Conservation (phyloP, 1,140 invertebrate species). For the Diprion similis region DNA sequence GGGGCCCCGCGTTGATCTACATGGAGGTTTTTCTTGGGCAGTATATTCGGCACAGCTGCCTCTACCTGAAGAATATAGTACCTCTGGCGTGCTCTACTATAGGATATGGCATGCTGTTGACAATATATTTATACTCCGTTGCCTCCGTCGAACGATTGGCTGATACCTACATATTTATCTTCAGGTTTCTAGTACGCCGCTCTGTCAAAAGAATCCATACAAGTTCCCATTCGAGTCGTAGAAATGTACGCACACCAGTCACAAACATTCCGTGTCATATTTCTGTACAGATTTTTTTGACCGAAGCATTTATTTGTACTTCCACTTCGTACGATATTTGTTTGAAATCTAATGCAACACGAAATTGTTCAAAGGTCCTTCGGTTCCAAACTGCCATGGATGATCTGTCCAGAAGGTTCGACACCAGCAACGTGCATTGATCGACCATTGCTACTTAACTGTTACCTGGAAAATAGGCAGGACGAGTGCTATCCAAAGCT, state of each 20-base stretch:
- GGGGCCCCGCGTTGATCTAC: neutral
- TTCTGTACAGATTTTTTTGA: too few relatives aligned
- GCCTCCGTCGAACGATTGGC: neutral
- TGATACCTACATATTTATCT: neutral
- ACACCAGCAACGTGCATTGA: neutral
- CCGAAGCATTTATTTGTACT: too few relatives aligned
- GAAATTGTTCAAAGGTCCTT: neutral
- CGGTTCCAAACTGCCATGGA: neutral
- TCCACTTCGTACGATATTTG: too few relatives aligned
- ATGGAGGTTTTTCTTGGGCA: slow-evolving; percentile 2
- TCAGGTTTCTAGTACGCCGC: neutral
- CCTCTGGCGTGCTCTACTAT: neutral
- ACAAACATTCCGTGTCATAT: too few relatives aligned
- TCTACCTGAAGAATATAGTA: neutral
- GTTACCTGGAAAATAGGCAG: neutral
- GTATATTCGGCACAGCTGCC: neutral
- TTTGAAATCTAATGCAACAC: neutral
- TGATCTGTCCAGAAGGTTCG: neutral
- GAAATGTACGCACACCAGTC: too few relatives aligned
- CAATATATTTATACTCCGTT: slow-evolving; percentile 1
- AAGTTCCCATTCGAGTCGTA: too few relatives aligned
- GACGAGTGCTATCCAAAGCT: neutral
- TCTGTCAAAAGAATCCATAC: too few relatives aligned
- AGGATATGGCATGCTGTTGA: neutral
- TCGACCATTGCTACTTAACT: neutral